Conservation (phyloP, 2,797 vertebrate species). For the Argentina silus region DNA sequence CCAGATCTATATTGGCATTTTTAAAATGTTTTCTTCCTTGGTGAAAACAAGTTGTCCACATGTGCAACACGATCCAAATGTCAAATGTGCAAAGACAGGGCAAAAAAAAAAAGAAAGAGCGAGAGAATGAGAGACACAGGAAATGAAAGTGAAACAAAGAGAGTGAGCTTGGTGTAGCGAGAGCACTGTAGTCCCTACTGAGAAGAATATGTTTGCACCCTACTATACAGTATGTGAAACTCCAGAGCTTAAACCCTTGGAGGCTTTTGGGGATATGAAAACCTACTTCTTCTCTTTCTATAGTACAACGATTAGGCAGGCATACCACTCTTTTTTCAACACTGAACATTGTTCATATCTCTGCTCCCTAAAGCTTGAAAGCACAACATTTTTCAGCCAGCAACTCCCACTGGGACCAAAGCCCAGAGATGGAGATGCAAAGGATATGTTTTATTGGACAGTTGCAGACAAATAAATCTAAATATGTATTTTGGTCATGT, state of each 20-base stretch:
- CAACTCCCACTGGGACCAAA: conserved; percentile 79
- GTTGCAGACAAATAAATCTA: conserved; percentile 86
- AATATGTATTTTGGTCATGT: conserved; percentile 85
- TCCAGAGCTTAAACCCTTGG: conserved; percentile 65
- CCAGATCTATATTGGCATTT: conserved; percentile 55
- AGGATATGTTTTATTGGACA: conserved; percentile 84
- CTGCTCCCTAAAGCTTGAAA: conserved; percentile 82
- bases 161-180: conserved; percentile 57
- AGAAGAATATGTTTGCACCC: conserved; percentile 74
- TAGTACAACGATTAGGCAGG: conserved; percentile 73
- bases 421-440: conserved; percentile 78
- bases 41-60: conserved; percentile 48
- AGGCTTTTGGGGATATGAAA: conserved; percentile 73
- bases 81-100: conserved; percentile 31
- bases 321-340: conserved; percentile 54
- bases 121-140: conserved; percentile 22
- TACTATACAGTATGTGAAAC: conserved; percentile 49
- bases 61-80: conserved; percentile 9
- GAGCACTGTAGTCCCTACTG: conserved; percentile 57
- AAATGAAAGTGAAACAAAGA: conserved; percentile 55
- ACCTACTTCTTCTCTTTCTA: conserved; percentile 73
- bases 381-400: conserved; percentile 81
- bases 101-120: not conserved
- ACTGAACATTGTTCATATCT: conserved; percentile 80
- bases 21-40: conserved; percentile 38